Evolutionary conservation across 2,888 invertebrate species (phyloP).

Genomic region (Macroteleia sp.): DNA sequence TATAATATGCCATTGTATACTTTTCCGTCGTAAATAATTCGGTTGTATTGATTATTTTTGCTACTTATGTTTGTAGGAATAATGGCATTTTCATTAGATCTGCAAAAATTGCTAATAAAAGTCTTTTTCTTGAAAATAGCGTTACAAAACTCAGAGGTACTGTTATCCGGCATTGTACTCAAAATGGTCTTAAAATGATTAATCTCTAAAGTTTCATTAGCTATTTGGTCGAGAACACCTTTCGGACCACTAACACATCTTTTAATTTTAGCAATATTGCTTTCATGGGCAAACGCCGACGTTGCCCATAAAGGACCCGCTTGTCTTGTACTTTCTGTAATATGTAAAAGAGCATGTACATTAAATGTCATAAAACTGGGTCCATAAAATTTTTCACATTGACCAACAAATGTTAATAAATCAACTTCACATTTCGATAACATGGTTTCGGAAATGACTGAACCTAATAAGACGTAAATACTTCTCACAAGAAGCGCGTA

Average conservation of each 20-base stretch:
- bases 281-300: constrained; percentile 57
- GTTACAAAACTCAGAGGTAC: background rate
- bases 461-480: constrained; percentile 7
- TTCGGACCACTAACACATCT: constrained; percentile 44
- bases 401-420: constrained; percentile 45
- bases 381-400: constrained; percentile 56
- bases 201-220: constrained; percentile 15
- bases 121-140: background rate
- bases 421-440: constrained; percentile 52
- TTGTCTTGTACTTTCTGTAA: constrained; percentile 38
- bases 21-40: constrained; percentile 6
- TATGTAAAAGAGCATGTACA: constrained; percentile 54
- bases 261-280: constrained; percentile 49
- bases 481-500: constrained; percentile 38
- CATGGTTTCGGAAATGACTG: constrained; percentile 33
- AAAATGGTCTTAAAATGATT: constrained; percentile 11
- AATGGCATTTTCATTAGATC: constrained; percentile 18
- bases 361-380: constrained; percentile 61
- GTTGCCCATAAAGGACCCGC: constrained; percentile 61
- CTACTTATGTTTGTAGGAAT: background rate
- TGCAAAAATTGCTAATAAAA: constrained; percentile 4
- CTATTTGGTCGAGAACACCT: constrained; percentile 54
- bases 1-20: constrained; percentile 5
- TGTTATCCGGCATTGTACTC: background rate
- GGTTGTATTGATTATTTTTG: constrained; percentile 3